Evolutionary conservation across 2,797 vertebrate genomes (phyloP).

Genomic region (Psittacula derbiana): DNA sequence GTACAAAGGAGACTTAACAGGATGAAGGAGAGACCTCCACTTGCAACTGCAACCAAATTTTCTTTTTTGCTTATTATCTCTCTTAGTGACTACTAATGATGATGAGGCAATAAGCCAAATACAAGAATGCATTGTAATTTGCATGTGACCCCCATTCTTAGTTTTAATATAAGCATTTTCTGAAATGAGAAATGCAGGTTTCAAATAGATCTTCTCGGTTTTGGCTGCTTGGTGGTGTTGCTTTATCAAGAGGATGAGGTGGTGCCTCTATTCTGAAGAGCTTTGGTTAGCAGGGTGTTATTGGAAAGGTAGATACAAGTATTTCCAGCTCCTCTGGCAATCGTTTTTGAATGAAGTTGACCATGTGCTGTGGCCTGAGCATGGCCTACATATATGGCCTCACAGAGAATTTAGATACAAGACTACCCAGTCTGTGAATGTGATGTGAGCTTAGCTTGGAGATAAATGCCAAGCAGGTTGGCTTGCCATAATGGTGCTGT

Average conservation of each 20-base stretch:
- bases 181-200: not conserved
- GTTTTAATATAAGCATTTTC: not conserved
- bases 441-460: rapidly evolving
- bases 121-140: not conserved
- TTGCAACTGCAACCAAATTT: not conserved
- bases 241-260: not conserved
- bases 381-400: not conserved
- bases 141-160: not conserved
- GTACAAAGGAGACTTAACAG: not conserved
- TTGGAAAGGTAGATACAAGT: not conserved
- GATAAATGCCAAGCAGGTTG: not conserved
- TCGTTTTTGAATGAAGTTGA: not conserved
- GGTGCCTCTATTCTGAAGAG: not conserved
- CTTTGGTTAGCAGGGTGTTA: not conserved
- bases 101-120: not conserved
- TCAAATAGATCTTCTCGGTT: not conserved
- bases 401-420: not conserved
- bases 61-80: not conserved
- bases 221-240: not conserved
- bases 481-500: not conserved
- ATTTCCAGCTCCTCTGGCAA: not conserved
- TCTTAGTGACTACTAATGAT: not conserved
- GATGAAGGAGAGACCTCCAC: not conserved
- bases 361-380: not conserved
- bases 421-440: not conserved